Evolutionary conservation across 1,140 invertebrate species (phyloP), one percentile per base, ranked within the genome.

Genomic region (Saccostrea echinata): DNA sequence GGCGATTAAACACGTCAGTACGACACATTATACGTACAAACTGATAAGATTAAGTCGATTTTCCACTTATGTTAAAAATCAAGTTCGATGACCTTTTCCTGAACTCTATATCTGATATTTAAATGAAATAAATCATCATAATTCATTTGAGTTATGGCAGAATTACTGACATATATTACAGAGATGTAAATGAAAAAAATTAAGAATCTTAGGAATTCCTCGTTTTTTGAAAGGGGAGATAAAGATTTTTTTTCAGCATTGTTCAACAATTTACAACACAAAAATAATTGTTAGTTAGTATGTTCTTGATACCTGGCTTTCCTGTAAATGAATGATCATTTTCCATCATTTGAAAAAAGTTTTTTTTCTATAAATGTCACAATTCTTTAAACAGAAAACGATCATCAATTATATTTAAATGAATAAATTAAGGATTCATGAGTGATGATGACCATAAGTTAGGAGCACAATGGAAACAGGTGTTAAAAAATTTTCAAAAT

Each of bases 11-110:
- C 18, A 71, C 12, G 27, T 33, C 68, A 71, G 68, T 30, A 33
- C 68, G 68, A 71, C 27, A 71, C 27, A 71, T 27, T 71, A 13
- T 30, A 71, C 27, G 68, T 71, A 71, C 68, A 71, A 71, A 71
- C 64, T 71, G 64, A 71, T 33, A 12, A 71, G 68, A 71, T 71
- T 71, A 21, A 8, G 24, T n/a, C 57, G 43, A 43, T 33, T 27
- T 27, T 71, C 30, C 30, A 71, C 68, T 71, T 71, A 24, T 11
- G 68, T 27, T 71, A 12, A 30, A 27, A 11, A 4, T 43, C 1
- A 71, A 71, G 27, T 71, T 9, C 30, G 27, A 27, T 71, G 27
- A 27, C 27, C 68, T 33, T 27, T 71, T 13, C 13, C 0, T 33
- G 68, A 33, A 33, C 24, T 12, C 11, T 43, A 43, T 43, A 43